phyloP scores from a whole-genome alignment of 2,113 vertebrate species.

The Xyliphius kryptos region DNA sequence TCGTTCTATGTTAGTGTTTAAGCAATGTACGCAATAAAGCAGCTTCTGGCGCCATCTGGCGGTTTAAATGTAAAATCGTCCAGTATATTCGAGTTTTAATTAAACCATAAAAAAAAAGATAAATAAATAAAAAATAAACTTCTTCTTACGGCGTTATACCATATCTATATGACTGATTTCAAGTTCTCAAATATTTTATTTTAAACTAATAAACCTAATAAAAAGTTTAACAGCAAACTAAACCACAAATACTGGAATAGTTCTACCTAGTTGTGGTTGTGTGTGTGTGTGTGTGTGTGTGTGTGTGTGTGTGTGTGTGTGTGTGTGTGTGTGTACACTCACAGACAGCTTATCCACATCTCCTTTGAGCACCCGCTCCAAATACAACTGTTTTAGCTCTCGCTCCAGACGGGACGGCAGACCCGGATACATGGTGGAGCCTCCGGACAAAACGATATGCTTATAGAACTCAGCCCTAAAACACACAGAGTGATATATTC shows the following conservation, averaged over 20 bases:
- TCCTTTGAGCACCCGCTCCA: constrained; percentile 83
- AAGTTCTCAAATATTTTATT: no score
- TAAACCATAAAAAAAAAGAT: no score
- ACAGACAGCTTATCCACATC: constrained; percentile 87
- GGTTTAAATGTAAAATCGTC: neutral
- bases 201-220: no score
- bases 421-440: constrained; percentile 88
- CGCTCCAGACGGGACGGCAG: constrained; percentile 81
- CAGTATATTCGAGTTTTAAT: no score
- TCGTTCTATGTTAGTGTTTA: no score
- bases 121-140: no score
- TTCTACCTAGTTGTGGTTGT: neutral
- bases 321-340: constrained; percentile 37
- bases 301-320: neutral
- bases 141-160: no score
- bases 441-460: constrained; percentile 86
- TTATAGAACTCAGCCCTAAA: constrained; percentile 83
- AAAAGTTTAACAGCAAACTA: no score
- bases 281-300: neutral
- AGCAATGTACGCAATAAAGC: neutral
- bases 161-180: no score
- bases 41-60: constrained; percentile 9
- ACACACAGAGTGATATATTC: neutral
- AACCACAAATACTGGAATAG: no score
- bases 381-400: constrained; percentile 83